Conservation (phyloP, 2,888 invertebrate species). For the Diarsia mendica region DNA sequence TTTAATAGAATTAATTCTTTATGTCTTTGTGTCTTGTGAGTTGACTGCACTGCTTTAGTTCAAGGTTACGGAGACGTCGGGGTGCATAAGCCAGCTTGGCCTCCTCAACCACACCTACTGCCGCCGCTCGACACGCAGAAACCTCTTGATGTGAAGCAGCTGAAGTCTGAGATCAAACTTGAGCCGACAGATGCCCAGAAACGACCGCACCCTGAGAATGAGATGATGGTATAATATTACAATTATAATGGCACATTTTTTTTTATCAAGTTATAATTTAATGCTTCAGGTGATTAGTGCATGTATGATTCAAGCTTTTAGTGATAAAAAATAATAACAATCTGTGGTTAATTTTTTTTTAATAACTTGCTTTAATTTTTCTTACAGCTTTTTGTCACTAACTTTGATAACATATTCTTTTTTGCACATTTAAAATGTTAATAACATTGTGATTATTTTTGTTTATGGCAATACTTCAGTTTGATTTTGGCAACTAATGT, state of each 20-base stretch:
- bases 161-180: constrained; percentile 87
- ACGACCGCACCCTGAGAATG: constrained; percentile 84
- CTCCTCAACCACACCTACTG: constrained; percentile 85
- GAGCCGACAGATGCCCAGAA: constrained; percentile 86
- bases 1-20: constrained; percentile 4
- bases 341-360: not conserved
- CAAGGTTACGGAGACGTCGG: constrained; percentile 86
- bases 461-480: not conserved
- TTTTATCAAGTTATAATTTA: constrained; percentile 1
- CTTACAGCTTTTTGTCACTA: constrained; percentile 1
- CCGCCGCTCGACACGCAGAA: constrained; percentile 85
- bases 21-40: constrained; percentile 32
- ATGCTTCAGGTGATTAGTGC: constrained; percentile 20
- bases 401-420: not conserved
- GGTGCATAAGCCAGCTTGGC: constrained; percentile 86
- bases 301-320: constrained; percentile 1
- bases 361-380: constrained; percentile 1
- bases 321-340: not conserved
- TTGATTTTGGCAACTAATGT: constrained; percentile 11
- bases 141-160: constrained; percentile 84
- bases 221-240: constrained; percentile 80
- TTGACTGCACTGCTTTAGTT: constrained; percentile 71
- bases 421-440: not conserved
- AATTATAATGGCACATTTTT: not conserved
- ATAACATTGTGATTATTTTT: constrained; percentile 12